Evolutionary conservation across 2,113 vertebrate species (phyloP).

Genomic region (Labeo rohita): DNA sequence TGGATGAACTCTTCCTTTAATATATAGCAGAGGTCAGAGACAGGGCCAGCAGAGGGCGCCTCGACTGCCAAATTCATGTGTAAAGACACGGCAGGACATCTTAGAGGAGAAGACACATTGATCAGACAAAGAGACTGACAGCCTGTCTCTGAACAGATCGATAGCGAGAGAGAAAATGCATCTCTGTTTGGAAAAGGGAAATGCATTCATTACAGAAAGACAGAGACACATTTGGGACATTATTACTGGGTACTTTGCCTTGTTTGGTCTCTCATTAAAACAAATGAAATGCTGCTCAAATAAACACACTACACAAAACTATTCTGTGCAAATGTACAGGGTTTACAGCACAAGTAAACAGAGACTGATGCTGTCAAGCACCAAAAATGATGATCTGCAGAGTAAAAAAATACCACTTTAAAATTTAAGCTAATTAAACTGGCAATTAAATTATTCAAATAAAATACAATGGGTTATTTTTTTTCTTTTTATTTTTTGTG

Average conservation of each 20-base stretch:
- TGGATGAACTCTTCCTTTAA: neutral
- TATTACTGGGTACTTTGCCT: neutral
- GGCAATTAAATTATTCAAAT: no score
- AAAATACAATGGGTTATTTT: no score
- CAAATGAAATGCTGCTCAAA: neutral
- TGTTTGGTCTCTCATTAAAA: neutral
- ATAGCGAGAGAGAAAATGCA: constrained; percentile 27
- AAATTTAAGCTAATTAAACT: no score
- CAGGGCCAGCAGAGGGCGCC: constrained; percentile 32
- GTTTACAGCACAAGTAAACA: neutral
- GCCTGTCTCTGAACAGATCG: constrained; percentile 42
- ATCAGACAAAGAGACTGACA: constrained; percentile 50
- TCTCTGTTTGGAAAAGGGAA: neutral
- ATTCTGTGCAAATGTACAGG: neutral
- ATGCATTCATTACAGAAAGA: constrained; percentile 11
- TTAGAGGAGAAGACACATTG: constrained; percentile 33
- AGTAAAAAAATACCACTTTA: no score
- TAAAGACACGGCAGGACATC: neutral
- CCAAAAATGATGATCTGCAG: no score
- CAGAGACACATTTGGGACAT: neutral
- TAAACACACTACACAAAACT: neutral
- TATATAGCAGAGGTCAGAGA: neutral
- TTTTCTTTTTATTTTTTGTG: neutral
- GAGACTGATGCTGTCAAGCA: no score
- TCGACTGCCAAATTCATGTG: neutral